Conservation (phyloP, 2,797 vertebrate species). For the Florisuga fusca region DNA sequence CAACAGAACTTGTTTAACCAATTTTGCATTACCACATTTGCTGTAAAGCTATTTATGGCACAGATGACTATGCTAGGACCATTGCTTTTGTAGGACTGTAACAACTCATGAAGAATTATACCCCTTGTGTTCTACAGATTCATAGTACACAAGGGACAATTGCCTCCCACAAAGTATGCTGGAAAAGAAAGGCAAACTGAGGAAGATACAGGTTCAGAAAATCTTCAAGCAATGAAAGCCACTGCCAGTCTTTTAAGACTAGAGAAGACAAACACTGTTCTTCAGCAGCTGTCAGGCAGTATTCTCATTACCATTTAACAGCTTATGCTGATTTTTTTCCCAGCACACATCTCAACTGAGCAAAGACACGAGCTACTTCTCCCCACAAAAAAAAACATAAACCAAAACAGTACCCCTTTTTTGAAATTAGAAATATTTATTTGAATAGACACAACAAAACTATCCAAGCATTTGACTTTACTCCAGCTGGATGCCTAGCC, state of each 20-base stretch:
- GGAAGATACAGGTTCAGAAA: background rate
- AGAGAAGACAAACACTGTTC: background rate
- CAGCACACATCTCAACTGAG: background rate
- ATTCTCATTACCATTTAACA: background rate
- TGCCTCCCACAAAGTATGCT: background rate
- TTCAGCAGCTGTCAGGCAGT: background rate
- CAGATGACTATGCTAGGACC: background rate
- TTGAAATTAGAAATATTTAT: background rate
- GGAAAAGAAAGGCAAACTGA: background rate
- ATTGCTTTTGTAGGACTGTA: background rate
- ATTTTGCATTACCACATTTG: background rate
- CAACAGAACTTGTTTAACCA: background rate
- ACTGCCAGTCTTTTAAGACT: background rate
- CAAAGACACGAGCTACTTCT: background rate
- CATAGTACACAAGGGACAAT: background rate
- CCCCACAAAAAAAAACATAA: fast-evolving
- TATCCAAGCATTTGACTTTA: background rate
- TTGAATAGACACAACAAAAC: background rate
- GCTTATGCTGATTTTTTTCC: background rate
- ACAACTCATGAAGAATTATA: background rate
- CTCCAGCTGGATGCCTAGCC: background rate
- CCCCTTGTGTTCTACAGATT: background rate
- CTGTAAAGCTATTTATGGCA: background rate
- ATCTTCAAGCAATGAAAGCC: background rate
- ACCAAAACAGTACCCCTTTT: background rate